These are phyloP conservation scores for Erpetoichthys calabaricus DNA, from an alignment of 2,797 vertebrate species.

Conservation along the genomic window DNA sequence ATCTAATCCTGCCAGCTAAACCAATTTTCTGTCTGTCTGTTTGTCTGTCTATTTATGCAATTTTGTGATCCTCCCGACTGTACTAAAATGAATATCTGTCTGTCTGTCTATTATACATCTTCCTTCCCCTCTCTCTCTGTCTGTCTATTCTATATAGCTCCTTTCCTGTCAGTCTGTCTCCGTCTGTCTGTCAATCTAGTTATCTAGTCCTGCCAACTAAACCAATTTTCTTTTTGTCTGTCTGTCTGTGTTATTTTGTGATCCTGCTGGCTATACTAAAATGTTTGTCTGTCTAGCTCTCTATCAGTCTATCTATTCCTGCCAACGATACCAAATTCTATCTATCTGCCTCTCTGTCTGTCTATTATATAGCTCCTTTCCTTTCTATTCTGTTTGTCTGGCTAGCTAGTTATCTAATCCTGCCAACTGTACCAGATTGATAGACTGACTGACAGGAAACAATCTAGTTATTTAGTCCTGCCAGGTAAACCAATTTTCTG, in stretches of 20 bases:
- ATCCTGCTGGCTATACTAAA: slow-evolving; percentile 43
- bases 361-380: slow-evolving; percentile 19
- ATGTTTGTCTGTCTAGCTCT: slow-evolving; percentile 26
- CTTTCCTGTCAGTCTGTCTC: background rate
- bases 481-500: too few species aligned
- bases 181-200: background rate
- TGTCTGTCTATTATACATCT: slow-evolving; percentile 14
- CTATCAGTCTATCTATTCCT: slow-evolving; percentile 16
- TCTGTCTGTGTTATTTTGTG: slow-evolving; percentile 7
- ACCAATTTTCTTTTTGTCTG: background rate
- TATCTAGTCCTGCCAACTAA: background rate
- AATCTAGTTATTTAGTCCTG: too few species aligned
- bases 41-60: too few species aligned
- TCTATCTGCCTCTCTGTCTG: slow-evolving; percentile 19
- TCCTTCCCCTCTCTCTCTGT: background rate
- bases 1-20: too few species aligned
- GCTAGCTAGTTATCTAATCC: slow-evolving; percentile 27
- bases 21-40: too few species aligned
- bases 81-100: too few species aligned
- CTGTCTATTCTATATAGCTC: slow-evolving; percentile 11
- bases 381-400: slow-evolving; percentile 10
- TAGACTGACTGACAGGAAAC: too few species aligned
- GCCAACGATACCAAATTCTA: too few species aligned
- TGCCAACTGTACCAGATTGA: too few species aligned
- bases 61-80: too few species aligned